Percentiles rank a stretch among this genome's conserved stretches.
phyloP scores from a whole-genome alignment of 2,888 invertebrate species.

The Gibbula magus region DNA sequence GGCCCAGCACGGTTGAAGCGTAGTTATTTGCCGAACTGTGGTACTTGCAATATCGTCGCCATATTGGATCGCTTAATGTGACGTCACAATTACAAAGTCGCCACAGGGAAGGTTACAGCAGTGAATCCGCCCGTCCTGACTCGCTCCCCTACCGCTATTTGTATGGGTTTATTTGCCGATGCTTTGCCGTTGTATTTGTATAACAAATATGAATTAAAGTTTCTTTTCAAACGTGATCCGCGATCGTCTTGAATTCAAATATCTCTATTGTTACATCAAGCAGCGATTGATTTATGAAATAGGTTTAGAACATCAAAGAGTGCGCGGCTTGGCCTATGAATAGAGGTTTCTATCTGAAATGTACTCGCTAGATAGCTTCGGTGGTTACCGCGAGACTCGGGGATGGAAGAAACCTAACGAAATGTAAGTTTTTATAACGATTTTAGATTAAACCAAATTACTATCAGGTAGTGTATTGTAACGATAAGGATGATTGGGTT shows the following conservation, averaged over 20 bases:
- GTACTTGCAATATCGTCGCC: background rate
- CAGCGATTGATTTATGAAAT: conserved; percentile 13
- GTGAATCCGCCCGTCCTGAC: background rate
- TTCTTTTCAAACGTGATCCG: conserved; percentile 16
- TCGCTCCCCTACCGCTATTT: background rate
- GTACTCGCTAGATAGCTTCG: conserved; percentile 2
- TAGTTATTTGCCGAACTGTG: conserved; percentile 20
- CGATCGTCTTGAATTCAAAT: conserved; percentile 18
- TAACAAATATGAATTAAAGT: conserved; percentile 20
- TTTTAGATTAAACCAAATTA: background rate
- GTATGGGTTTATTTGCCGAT: conserved; percentile 10
- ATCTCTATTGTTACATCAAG: conserved; percentile 3
- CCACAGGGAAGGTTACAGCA: background rate
- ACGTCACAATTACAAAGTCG: conserved; percentile 18
- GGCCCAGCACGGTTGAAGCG: background rate
- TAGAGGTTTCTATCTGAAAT: background rate
- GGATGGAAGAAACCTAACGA: background rate
- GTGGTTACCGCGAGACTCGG: background rate
- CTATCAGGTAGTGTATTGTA: too few relatives aligned
- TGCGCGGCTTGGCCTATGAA: conserved; percentile 4
- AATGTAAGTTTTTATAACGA: conserved; percentile 14
- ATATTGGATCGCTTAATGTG: conserved; percentile 19
- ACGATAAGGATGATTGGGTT: too few relatives aligned
- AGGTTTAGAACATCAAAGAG: background rate
- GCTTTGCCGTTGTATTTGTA: conserved; percentile 9